Percentiles rank a stretch among this genome's conserved stretches.
These are phyloP conservation scores for Polymixis lichenea DNA, from an alignment of 2,888 invertebrate genomes.

Conservation along the genomic window DNA sequence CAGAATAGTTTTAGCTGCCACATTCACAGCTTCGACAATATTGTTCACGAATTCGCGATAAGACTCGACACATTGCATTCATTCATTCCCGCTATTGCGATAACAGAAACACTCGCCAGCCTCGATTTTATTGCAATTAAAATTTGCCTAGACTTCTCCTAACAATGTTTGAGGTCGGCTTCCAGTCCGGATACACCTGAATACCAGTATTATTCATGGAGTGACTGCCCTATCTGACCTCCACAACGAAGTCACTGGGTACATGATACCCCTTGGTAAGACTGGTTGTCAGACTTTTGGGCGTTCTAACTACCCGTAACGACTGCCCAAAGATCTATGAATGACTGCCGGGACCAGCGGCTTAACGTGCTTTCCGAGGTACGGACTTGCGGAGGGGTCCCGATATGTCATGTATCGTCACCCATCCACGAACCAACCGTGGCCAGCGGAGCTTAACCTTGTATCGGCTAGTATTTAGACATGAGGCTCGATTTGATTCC, in stretches of 20 bases:
- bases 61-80: conserved; percentile 27
- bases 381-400: not conserved
- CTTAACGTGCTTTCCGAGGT: not conserved
- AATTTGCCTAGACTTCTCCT: not conserved
- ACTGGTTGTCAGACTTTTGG: not conserved
- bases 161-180: not conserved
- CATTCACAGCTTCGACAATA: conserved; percentile 6
- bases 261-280: not conserved
- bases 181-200: not conserved
- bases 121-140: not conserved
- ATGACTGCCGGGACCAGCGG: not conserved
- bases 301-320: not conserved
- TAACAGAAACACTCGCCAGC: conserved; percentile 14
- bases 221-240: not conserved
- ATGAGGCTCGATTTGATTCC: conserved; percentile 10
- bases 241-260: not conserved
- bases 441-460: too few relatives aligned
- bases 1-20: not conserved
- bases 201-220: not conserved
- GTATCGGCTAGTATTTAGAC: not conserved
- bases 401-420: not conserved
- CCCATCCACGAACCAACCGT: not conserved
- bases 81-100: conserved; percentile 25
- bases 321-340: not conserved
- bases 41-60: conserved; percentile 15